A percentile compares a stretch with the other conserved stretches of the same genome.
Evolutionary conservation across 1,140 invertebrate genomes (phyloP).

Genomic region (Psilanteris sp.): DNA sequence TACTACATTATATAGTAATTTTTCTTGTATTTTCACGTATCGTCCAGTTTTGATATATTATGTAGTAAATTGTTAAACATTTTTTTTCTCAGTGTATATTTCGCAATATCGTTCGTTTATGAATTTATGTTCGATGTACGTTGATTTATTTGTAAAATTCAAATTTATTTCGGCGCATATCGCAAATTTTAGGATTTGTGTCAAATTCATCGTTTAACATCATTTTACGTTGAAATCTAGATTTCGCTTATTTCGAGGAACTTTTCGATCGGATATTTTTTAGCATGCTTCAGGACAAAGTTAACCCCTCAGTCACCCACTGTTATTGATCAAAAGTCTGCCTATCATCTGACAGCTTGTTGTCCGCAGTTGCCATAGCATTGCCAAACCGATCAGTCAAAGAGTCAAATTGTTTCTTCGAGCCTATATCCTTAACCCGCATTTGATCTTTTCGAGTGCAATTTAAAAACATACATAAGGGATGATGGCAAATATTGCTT

Average conservation of each 20-base stretch:
- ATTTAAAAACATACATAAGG: conserved; percentile 51
- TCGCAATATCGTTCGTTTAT: no score
- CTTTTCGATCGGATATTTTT: conserved; percentile 10
- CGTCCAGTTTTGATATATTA: no score
- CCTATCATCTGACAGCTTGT: conserved; percentile 80
- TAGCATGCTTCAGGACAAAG: conserved; percentile 36
- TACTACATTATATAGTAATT: no score
- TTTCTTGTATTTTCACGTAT: no score
- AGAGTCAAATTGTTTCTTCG: conserved; percentile 71
- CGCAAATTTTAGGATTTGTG: no score
- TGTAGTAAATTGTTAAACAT: no score
- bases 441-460: conserved; percentile 19
- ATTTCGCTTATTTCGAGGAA: neutral
- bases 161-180: no score
- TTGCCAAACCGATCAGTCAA: conserved; percentile 73
- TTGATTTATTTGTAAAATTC: no score
- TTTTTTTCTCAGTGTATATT: no score
- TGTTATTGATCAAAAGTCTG: conserved; percentile 80
- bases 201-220: no score
- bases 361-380: conserved; percentile 79
- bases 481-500: conserved; percentile 48
- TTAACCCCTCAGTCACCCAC: conserved; percentile 72
- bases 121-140: no score
- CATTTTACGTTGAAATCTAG: no score
- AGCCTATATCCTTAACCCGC: conserved; percentile 20